Percentiles rank a stretch among this genome's conserved stretches.
These are phyloP conservation scores for Callorhinus ursinus DNA, from an alignment of 2,113 vertebrate species.

Conservation along the genomic window DNA sequence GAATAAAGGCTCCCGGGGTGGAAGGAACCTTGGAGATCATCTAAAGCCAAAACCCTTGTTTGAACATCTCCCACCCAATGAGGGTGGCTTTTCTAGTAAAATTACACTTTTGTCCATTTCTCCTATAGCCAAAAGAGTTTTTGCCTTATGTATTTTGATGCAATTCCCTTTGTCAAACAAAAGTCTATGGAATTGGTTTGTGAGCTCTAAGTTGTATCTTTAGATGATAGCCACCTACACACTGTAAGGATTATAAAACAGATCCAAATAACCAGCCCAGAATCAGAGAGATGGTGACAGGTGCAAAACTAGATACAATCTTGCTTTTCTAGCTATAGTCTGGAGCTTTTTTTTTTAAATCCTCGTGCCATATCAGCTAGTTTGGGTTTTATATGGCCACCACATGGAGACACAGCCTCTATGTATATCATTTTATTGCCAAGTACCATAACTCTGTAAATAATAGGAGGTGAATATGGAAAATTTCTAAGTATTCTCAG, in stretches of 20 bases:
- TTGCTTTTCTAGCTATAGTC: not conserved
- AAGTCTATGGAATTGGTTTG: not conserved
- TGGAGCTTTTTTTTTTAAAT: not conserved
- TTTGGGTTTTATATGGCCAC: not conserved
- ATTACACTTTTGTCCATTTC: not conserved
- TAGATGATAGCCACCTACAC: not conserved
- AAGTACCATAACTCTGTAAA: not conserved
- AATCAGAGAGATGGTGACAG: not conserved
- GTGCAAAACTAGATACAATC: not conserved
- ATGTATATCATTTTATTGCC: not conserved
- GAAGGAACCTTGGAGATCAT: not conserved
- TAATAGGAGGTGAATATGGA: not conserved
- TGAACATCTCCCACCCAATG: not conserved
- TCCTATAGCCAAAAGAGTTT: not conserved
- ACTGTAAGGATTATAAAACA: not conserved
- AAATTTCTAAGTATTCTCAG: not conserved
- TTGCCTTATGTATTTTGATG: conserved; percentile 10
- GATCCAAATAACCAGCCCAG: not conserved
- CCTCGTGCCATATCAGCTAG: not conserved
- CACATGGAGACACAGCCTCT: not conserved
- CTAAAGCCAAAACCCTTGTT: not conserved
- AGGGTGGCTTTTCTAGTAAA: not conserved
- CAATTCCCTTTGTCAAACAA: not conserved
- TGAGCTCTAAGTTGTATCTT: not conserved
- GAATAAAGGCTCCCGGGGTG: not conserved